Base-by-base conservation (phyloP, 2,888 invertebrate genomes). In the Didymodactylos carnosus region DNA sequence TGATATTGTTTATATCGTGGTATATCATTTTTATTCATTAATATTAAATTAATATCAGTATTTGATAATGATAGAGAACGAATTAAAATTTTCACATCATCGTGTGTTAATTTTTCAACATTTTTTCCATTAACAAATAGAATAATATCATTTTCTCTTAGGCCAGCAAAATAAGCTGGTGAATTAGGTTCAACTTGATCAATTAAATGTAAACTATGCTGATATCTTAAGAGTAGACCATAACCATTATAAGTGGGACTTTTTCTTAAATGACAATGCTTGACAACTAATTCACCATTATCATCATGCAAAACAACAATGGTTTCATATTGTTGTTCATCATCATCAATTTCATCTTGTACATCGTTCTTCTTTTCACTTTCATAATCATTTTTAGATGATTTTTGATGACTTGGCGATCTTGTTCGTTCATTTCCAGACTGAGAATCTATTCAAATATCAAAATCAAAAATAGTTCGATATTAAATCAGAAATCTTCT, bases 161-260 rank as follows among this genome's bases (percentile, higher is more conserved):
- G 27, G 27, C 74, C 74, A 62, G 43, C 41, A 62, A 53, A 35
- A 16, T 71, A 53, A 39, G 74, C 74, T 39, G 74, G 27, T 10
- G 53, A 71, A 35, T 71, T 27, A 10, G n/a, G 5, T 19, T 39
- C 43, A 13, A 74, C 62, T n/a, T 62, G 23, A 46, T 25, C 7
- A n/a, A n/a, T 62, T 8, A 62, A 19, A 62, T 62, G 62, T 35
- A 62, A 4, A 62, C 35, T 10, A n/a, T n/a, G 3, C 4, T 8
- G 19, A 35, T 62, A n/a, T 35, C 19, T 19, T n/a, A 62, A 10
- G 8, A 14, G 6, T 19, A 62, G n/a, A n/a, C 62, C 62, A n/a
- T 35, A 19, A 1, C 7, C 4, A 7, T 3, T 19, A 29, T 62
- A 1, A n/a, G 6, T n/a, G 7, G 8, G 3, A n/a, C 35, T n/a